Percentiles rank a stretch among this genome's conserved stretches.
These are phyloP conservation scores for Thryonomys swinderianus DNA, from an alignment of 2,113 vertebrate species.

Conservation along the genomic window DNA sequence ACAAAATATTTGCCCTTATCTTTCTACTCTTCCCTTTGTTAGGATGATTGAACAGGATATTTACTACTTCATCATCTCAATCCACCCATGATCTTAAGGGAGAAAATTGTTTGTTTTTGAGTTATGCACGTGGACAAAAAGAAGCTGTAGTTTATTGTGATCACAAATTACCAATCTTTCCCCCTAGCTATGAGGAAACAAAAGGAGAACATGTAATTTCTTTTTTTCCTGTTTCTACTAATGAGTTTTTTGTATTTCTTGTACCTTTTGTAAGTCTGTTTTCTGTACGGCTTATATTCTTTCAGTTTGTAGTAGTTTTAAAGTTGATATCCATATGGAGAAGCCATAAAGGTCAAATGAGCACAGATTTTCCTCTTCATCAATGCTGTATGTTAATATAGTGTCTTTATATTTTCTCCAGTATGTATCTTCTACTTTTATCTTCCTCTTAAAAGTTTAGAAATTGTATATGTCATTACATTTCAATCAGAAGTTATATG, in stretches of 20 bases:
- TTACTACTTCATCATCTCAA: slow-evolving; percentile 25
- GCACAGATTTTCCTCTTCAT: neutral
- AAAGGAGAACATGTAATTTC: neutral
- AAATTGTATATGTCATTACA: neutral
- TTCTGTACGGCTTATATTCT: neutral
- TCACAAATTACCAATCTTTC: slow-evolving; percentile 7
- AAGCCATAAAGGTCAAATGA: neutral
- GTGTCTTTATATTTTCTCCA: neutral
- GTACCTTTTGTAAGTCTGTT: neutral
- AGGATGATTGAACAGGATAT: neutral
- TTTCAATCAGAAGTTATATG: neutral
- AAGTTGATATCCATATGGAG: neutral
- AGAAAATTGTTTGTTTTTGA: neutral
- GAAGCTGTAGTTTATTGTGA: neutral
- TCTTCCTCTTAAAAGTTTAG: slow-evolving; percentile 23
- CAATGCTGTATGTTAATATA: neutral
- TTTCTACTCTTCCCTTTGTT: neutral
- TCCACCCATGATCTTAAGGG: neutral
- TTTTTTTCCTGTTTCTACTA: neutral
- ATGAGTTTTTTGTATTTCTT: neutral
- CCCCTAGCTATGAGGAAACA: neutral
- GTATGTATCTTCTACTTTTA: neutral
- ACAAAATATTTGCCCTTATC: neutral
- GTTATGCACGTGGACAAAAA: neutral
- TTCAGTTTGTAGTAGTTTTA: neutral